These are phyloP conservation scores for Mycetomoellerius zeteki DNA, from an alignment of 1,140 invertebrate genomes.

Conservation along the genomic window DNA sequence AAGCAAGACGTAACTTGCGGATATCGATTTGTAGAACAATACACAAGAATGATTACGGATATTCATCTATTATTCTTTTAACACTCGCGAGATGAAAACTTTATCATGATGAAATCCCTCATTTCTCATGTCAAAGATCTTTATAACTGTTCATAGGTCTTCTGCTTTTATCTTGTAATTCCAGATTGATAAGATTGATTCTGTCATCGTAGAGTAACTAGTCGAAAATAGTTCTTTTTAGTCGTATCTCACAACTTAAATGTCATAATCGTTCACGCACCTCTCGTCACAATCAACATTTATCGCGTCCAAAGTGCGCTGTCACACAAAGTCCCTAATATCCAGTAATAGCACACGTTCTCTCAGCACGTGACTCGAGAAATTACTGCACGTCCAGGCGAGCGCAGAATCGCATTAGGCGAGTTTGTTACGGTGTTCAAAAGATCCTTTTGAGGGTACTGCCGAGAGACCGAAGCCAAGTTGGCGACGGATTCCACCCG, in stretches of 20 bases:
- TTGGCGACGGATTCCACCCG: constrained; percentile 63
- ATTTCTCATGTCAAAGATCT: not conserved
- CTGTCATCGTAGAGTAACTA: not conserved
- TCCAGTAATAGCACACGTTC: not conserved
- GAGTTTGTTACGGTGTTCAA: constrained; percentile 61
- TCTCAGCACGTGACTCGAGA: not conserved
- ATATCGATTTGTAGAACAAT: constrained; percentile 64
- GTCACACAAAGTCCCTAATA: not conserved
- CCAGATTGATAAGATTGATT: not conserved
- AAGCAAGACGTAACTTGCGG: constrained; percentile 28
- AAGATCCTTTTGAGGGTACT: constrained; percentile 68
- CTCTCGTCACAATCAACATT: not conserved
- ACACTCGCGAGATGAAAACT: constrained; percentile 63
- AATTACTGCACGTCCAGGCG: constrained; percentile 23
- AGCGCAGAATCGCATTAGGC: constrained; percentile 65
- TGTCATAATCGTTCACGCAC: not conserved
- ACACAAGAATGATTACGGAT: constrained; percentile 19
- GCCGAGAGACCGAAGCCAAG: constrained; percentile 54
- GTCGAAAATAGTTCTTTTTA: not conserved
- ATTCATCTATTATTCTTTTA: constrained; percentile 61
- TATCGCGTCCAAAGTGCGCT: not conserved
- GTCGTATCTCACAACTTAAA: not conserved
- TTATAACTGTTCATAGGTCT: not conserved
- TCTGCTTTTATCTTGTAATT: not conserved
- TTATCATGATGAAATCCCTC: constrained; percentile 57